Evolutionary conservation across 2,113 vertebrate genomes (phyloP).

Genomic region (Varanus komodoensis): DNA sequence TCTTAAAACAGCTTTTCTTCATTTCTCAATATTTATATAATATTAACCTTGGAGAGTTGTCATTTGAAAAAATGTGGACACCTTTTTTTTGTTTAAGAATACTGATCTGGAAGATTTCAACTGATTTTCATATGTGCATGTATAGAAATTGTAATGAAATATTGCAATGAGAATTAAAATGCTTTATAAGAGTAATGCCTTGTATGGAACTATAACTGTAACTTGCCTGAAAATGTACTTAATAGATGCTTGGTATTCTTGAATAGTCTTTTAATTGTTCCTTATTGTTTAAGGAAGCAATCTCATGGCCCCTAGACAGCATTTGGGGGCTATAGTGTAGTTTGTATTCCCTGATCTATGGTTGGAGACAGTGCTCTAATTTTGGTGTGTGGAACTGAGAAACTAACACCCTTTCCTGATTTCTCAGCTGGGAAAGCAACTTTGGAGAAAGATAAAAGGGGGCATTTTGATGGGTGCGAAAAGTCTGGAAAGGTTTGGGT

Average conservation of each 20-base stretch:
- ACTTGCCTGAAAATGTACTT: background rate
- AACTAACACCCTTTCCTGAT: too few species aligned
- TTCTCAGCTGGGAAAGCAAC: too few species aligned
- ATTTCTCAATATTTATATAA: background rate
- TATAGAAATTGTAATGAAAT: background rate
- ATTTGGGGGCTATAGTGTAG: too few species aligned
- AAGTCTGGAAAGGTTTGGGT: too few species aligned
- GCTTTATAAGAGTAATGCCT: too few species aligned
- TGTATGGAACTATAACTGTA: background rate
- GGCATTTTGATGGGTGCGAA: too few species aligned
- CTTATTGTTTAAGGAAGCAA: background rate
- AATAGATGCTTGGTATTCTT: background rate
- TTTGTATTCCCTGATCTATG: too few species aligned
- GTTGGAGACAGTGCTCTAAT: too few species aligned
- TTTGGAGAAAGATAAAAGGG: too few species aligned
- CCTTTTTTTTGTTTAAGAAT: background rate
- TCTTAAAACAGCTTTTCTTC: background rate
- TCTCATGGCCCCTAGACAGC: too few species aligned
- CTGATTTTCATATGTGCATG: background rate
- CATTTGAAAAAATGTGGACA: background rate
- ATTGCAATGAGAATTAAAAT: background rate
- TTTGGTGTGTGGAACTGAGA: too few species aligned
- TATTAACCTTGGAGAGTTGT: background rate
- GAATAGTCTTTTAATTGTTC: background rate
- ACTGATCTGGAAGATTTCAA: background rate